phyloP scores from a whole-genome alignment of 37 sponge, comb jelly and placozoan species.

The Beroe forskalii region DNA sequence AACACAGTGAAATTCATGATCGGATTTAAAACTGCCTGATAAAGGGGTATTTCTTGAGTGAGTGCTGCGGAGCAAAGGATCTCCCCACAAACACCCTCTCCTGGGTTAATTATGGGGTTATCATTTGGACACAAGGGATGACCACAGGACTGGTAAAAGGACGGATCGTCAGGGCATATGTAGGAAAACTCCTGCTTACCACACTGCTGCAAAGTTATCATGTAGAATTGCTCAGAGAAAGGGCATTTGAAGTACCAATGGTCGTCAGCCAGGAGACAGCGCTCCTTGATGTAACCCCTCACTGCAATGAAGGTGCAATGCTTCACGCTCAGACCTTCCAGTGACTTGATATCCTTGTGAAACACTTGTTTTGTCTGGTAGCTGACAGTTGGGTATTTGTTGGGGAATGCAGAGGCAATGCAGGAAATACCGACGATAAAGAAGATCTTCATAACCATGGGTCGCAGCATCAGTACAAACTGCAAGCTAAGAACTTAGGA shows the following conservation, averaged over 20 bases:
- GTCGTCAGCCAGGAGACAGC: not conserved
- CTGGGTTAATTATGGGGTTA: not conserved
- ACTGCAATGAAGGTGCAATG: not conserved
- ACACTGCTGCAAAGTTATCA: not conserved
- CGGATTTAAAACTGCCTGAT: not conserved
- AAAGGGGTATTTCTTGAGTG: not conserved
- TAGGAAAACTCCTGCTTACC: not conserved
- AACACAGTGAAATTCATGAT: too few relatives aligned
- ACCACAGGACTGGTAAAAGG: not conserved
- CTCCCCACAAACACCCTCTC: not conserved
- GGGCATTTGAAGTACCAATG: not conserved
- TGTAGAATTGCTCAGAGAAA: not conserved
- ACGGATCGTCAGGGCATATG: not conserved
- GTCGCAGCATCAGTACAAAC: too few relatives aligned
- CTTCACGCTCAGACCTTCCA: not conserved
- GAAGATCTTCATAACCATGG: too few relatives aligned
- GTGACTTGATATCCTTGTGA: too few relatives aligned
- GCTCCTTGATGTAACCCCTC: not conserved
- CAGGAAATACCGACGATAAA: too few relatives aligned
- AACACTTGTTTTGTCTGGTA: too few relatives aligned
- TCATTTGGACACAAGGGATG: not conserved
- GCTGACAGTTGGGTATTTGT: too few relatives aligned
- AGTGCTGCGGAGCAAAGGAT: not conserved
- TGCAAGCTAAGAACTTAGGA: too few relatives aligned
- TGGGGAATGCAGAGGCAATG: too few relatives aligned